Base-by-base conservation (phyloP, 2,888 invertebrate genomes). In the Temnothorax rugatulus region DNA sequence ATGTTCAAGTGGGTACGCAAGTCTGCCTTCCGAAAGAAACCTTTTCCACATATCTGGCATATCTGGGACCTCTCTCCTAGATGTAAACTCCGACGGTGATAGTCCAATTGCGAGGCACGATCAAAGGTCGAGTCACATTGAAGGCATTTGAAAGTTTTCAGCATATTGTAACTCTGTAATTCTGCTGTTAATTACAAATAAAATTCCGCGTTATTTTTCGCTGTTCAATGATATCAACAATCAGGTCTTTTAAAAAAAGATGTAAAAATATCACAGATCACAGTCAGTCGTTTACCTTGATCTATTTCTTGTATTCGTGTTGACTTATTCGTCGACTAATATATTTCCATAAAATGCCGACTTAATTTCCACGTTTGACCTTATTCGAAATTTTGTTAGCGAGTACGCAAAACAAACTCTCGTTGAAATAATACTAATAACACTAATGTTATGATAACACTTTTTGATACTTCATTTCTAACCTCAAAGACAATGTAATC, bases 1-100 rank as follows among this genome's bases (percentile, higher is more conserved):
- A 94, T 93, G 77, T 95, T 95, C n/a, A 95, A 90, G 84, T 95
- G 95, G 5, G 94, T 95, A 34, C 93, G 93, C 38, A 95, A 89
- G 74, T 95, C 95, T 4, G 92, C 93, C 57, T 93, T 93, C 0
- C 94, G 91, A 75, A 95, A 95, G 75, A 94, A 95, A 18, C 93
- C 92, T 79, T 94, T 94, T 4, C 91, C 92, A 64, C 94, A 94
- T 15, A 94, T 93, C 73, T 94, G 93, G 76, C 94, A 95, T 9
- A 92, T 87, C 71, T 94, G 94, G 0, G 94, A 93, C 47, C 93
- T 94, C 85, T 95, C 95, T 1, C 93, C 92, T 21, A 92, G 83
- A 84, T 95, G 95, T 21, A 94, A 91, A 74, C 94, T 93, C 38
- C 95, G 89, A 69, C 90, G 86, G 84, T 95, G 95, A 73, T 94